Conservation (phyloP, 2,797 vertebrate species). For the Cyclura pinguis region DNA sequence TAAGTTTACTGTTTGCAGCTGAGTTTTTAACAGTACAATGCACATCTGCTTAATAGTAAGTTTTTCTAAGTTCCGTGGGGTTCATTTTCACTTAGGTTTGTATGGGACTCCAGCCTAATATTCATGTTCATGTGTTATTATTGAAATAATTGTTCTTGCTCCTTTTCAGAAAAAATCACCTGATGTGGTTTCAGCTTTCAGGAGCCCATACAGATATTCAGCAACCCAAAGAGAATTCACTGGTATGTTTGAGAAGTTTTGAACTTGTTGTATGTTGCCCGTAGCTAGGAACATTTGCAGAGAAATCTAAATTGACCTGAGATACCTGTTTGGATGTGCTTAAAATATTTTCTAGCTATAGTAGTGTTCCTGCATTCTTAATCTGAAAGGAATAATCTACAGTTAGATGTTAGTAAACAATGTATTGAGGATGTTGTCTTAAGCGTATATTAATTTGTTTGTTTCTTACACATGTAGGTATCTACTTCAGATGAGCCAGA, state of each 20-base stretch:
- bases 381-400: neutral
- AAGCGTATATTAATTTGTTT: neutral
- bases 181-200: conserved; percentile 68
- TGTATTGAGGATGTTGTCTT: neutral
- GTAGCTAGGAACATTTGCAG: neutral
- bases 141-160: neutral
- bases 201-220: conserved; percentile 58
- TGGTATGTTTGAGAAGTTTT: conserved; percentile 65
- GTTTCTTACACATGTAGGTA: conserved; percentile 80
- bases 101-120: neutral
- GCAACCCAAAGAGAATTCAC: conserved; percentile 68
- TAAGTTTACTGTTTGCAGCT: conserved; percentile 72
- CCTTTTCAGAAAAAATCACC: conserved; percentile 54
- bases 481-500: conserved; percentile 90
- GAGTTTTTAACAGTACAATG: neutral
- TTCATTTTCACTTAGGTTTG: neutral
- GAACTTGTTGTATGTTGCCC: neutral
- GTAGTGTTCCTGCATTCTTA: neutral
- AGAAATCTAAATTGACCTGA: neutral
- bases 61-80: neutral
- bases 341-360: neutral
- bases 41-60: neutral
- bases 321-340: neutral
- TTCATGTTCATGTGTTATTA: neutral
- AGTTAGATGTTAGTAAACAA: neutral